These are phyloP conservation scores for Pelmatolapia mariae DNA, from an alignment of 2,113 vertebrate genomes.

Conservation along the genomic window DNA sequence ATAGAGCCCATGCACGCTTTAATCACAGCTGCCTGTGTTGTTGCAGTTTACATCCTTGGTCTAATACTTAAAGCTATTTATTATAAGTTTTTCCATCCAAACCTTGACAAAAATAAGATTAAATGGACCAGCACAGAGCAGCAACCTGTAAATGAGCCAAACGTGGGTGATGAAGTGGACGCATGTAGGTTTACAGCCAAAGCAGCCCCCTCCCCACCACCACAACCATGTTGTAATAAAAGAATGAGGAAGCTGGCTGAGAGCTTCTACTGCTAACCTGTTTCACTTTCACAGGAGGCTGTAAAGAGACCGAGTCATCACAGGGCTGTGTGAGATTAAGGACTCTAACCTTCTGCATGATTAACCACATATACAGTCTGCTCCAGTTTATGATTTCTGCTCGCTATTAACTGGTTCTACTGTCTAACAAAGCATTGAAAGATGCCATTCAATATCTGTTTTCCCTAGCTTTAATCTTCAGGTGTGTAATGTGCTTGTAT, in stretches of 20 bases:
- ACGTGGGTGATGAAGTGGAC: accelerated
- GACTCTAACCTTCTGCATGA: neutral
- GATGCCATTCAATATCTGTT: accelerated
- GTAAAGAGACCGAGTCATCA: neutral
- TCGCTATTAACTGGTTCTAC: accelerated
- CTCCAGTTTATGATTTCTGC: neutral
- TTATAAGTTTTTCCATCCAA: conserved; percentile 53
- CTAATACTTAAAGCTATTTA: conserved; percentile 14
- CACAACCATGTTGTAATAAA: neutral
- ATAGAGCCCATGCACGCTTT: too few relatives aligned
- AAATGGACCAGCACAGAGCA: neutral
- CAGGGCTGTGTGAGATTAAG: neutral
- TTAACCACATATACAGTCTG: neutral
- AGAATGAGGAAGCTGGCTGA: conserved; percentile 57
- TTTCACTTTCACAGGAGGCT: neutral
- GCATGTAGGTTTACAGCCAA: accelerated
- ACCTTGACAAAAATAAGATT: neutral
- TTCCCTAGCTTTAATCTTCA: neutral
- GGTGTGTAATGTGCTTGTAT: neutral
- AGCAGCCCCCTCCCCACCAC: neutral
- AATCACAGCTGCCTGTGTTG: too few relatives aligned
- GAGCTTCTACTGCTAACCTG: conserved; percentile 57
- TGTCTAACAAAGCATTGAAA: neutral
- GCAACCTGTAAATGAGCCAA: accelerated
- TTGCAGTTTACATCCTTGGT: too few relatives aligned